Base-by-base conservation (phyloP, 2,888 invertebrate genomes). In the Agapostemon virescens region DNA sequence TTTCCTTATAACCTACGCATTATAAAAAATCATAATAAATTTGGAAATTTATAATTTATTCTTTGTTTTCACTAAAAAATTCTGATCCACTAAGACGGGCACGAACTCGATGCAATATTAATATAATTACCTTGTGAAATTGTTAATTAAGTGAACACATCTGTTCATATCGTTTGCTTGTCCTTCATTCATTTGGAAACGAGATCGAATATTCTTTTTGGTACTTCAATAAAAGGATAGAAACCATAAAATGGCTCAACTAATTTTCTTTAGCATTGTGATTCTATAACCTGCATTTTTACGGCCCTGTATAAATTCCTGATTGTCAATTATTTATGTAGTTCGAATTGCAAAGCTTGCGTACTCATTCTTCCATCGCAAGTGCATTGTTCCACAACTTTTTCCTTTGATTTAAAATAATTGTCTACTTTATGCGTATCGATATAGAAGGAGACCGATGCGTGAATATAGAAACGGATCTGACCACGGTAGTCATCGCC, bases 11-110 rank as follows among this genome's bases (percentile, higher is more conserved):
- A 36, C 63, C 63, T 36, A 5, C 4, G 63, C n/a, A 63, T 36
- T 63, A 63, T 36, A 36, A 4, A n/a, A 13, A n/a, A 63, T n/a
- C 20, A n/a, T 36, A 33, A 63, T 63, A 63, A 63, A 36, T 63
- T 36, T 63, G 63, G 63, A 63, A n/a, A 36, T 63, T 63, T 63
- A 63, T 63, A 33, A 63, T 63, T 63, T 33, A 36, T 63, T 63
- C 63, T 26, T 55, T n/a, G 36, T 63, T 63, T n/a, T 4, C 13
- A 33, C n/a, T 20, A 13, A 33, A n/a, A 36, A n/a, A n/a, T 61
- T 61, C 33, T 61, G 20, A n/a, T 36, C n/a, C 33, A 63, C 4
- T 63, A 13, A 1, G 5, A 26, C 17, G 58, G 1, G 2, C 30
- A 26, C 6, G 9, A 17, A 26, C 17, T 58, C 17, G 0, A 30